Evolutionary conservation across 2,797 vertebrate genomes (phyloP).

Genomic region (Melopsittacus undulatus): DNA sequence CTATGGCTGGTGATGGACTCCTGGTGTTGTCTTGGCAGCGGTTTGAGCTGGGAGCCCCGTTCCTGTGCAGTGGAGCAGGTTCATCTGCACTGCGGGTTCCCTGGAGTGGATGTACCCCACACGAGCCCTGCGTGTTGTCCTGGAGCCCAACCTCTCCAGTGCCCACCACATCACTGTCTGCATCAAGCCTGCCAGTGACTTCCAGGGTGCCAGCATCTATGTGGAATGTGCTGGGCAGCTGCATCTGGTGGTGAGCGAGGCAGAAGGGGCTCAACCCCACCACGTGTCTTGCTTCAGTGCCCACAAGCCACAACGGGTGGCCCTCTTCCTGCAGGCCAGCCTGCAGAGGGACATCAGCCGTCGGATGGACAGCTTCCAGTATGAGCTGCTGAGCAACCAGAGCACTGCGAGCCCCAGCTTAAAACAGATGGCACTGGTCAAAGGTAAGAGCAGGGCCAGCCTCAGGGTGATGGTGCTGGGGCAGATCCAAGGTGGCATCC

Average conservation of each 20-base stretch:
- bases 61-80: conserved; percentile 80
- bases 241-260: conserved; percentile 72
- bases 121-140: conserved; percentile 76
- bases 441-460: conserved; percentile 65
- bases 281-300: conserved; percentile 79
- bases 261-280: not conserved
- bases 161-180: conserved; percentile 68
- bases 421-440: conserved; percentile 20
- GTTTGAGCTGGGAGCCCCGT: conserved; percentile 68
- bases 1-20: not conserved
- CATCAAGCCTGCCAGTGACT: conserved; percentile 75
- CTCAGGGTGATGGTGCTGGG: accelerated
- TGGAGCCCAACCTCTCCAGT: conserved; percentile 79
- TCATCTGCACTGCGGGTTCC: conserved; percentile 80
- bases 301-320: conserved; percentile 44
- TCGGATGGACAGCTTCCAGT: conserved; percentile 79
- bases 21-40: conserved; percentile 42
- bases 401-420: conserved; percentile 9
- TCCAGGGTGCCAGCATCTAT: conserved; percentile 78
- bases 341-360: conserved; percentile 73
- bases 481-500: too few species aligned
- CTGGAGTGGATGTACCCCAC: conserved; percentile 82
- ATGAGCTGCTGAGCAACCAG: conserved; percentile 78
- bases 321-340: conserved; percentile 81
- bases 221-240: conserved; percentile 76